Evolutionary conservation across 2,113 vertebrate species (phyloP).

Genomic region (Theristicus caerulescens): DNA sequence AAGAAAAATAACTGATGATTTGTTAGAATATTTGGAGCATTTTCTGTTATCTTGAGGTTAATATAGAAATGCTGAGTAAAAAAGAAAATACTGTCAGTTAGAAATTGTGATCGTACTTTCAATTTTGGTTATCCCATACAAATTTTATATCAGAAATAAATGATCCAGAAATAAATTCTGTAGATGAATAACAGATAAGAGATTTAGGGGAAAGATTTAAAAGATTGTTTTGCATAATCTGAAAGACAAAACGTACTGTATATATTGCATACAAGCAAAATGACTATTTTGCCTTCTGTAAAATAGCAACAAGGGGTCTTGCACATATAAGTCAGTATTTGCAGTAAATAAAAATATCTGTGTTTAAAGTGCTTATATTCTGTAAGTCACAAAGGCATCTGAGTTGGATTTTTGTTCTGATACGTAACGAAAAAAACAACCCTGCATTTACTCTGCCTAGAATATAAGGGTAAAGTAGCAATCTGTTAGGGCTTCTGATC

Average conservation of each 20-base stretch:
- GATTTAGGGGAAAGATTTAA: background rate
- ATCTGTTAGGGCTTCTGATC: background rate
- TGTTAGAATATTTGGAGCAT: background rate
- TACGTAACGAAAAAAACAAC: background rate
- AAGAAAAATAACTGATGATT: background rate
- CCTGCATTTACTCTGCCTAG: background rate
- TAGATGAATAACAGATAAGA: background rate
- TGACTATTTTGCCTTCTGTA: background rate
- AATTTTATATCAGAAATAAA: background rate
- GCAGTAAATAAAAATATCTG: background rate
- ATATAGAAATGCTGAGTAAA: background rate
- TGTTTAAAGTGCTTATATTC: background rate
- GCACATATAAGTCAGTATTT: background rate
- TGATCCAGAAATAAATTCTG: background rate
- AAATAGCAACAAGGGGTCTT: background rate
- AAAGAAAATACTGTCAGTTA: background rate
- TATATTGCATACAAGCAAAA: background rate
- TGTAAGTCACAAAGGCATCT: background rate
- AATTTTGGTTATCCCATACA: background rate
- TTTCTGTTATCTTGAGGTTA: constrained; percentile 22
- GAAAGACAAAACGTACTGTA: fast-evolving
- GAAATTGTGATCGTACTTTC: background rate
- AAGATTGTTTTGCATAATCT: background rate
- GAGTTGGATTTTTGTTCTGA: background rate
- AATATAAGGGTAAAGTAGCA: background rate